Percentiles rank a stretch among this genome's conserved stretches.
These are phyloP conservation scores for Cariama cristata DNA, from an alignment of 2,113 vertebrate genomes.

Conservation along the genomic window DNA sequence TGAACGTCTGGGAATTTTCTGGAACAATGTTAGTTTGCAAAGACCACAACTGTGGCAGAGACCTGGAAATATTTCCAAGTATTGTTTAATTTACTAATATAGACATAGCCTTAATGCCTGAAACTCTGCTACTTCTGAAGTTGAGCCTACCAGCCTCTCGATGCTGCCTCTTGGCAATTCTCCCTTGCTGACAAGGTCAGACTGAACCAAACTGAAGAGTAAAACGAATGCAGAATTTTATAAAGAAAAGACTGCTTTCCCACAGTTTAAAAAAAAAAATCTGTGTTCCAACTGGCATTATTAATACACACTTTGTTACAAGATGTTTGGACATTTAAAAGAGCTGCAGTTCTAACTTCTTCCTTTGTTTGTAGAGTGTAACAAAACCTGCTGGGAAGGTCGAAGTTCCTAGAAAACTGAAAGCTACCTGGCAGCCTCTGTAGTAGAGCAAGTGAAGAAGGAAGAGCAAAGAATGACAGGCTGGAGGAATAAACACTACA, in stretches of 20 bases:
- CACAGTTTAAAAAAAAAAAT: background rate
- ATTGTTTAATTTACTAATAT: slow-evolving; percentile 12
- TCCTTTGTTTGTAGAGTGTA: slow-evolving; percentile 54
- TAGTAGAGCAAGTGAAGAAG: slow-evolving; percentile 57
- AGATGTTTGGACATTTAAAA: slow-evolving; percentile 65
- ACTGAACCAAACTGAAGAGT: background rate
- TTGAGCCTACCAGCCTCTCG: background rate
- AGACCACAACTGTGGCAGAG: background rate
- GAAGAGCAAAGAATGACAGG: slow-evolving; percentile 57
- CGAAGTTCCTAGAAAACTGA: slow-evolving; percentile 63
- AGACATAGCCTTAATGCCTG: background rate
- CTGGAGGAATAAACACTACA: slow-evolving; percentile 57
- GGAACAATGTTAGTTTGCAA: background rate
- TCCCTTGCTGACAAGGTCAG: slow-evolving; percentile 63
- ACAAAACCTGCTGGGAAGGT: slow-evolving; percentile 68
- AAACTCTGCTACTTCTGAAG: slow-evolving; percentile 35
- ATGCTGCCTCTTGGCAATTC: slow-evolving; percentile 36
- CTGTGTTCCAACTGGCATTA: slow-evolving; percentile 54
- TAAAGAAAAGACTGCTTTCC: slow-evolving; percentile 35
- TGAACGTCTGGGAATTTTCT: background rate
- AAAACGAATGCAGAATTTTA: slow-evolving; percentile 43
- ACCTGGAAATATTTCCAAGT: background rate
- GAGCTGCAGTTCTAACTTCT: slow-evolving; percentile 58
- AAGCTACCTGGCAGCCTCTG: slow-evolving; percentile 60
- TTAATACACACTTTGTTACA: slow-evolving; percentile 56